phyloP scores from a whole-genome alignment of 2,888 invertebrate genomes.

The Apomyelois bistriatella region DNA sequence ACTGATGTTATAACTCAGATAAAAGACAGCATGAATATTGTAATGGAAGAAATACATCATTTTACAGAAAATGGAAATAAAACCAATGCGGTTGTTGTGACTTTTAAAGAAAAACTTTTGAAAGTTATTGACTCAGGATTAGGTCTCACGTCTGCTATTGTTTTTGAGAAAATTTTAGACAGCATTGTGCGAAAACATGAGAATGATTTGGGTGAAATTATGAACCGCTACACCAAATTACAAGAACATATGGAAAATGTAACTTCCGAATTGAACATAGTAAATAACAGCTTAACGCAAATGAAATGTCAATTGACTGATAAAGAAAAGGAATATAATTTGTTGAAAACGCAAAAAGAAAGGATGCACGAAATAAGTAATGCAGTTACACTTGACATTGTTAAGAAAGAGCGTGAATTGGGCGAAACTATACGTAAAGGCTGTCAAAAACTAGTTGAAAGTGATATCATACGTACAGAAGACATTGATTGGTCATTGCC shows the following conservation, averaged over 20 bases:
- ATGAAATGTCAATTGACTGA: slow-evolving; percentile 44
- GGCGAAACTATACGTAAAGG: slow-evolving; percentile 38
- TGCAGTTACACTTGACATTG: slow-evolving; percentile 58
- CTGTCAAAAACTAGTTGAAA: slow-evolving; percentile 40
- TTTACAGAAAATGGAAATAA: slow-evolving; percentile 25
- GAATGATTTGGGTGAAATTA: slow-evolving; percentile 34
- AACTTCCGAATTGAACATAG: slow-evolving; percentile 36
- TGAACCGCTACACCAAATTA: slow-evolving; percentile 36
- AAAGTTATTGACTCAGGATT: slow-evolving; percentile 49
- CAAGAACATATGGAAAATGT: slow-evolving; percentile 38
- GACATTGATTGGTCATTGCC: slow-evolving; percentile 38
- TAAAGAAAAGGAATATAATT: slow-evolving; percentile 52
- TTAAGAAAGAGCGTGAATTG: slow-evolving; percentile 50
- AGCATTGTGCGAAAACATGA: slow-evolving; percentile 38
- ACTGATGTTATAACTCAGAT: slow-evolving; percentile 36
- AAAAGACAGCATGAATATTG: slow-evolving; percentile 35
- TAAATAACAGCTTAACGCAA: slow-evolving; percentile 41
- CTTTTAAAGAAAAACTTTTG: slow-evolving; percentile 50
- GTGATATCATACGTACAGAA: slow-evolving; percentile 35
- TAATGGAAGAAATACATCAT: slow-evolving; percentile 29
- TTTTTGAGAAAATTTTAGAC: slow-evolving; percentile 45
- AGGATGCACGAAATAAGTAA: slow-evolving; percentile 56
- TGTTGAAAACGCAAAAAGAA: slow-evolving; percentile 52
- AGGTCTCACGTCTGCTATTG: slow-evolving; percentile 32
- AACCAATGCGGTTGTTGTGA: slow-evolving; percentile 25